Percentiles rank a stretch among this genome's conserved stretches.
These are phyloP conservation scores for Popillia japonica DNA, from an alignment of 1,140 invertebrate genomes.

Conservation along the genomic window DNA sequence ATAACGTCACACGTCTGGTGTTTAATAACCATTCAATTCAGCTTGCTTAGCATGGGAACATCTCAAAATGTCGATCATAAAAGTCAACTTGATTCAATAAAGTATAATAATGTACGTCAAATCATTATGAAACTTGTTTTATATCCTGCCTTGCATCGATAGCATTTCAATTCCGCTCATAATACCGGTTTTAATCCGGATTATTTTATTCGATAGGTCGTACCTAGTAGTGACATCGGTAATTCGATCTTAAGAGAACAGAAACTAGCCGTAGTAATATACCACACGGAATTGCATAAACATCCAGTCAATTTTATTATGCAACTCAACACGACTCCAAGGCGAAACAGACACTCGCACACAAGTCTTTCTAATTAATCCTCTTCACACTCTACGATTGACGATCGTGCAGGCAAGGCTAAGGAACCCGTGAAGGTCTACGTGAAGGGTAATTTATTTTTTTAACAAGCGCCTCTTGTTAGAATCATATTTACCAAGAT, in stretches of 20 bases:
- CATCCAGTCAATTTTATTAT: slow-evolving; percentile 19
- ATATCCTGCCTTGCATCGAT: not conserved
- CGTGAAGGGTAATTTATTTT: slow-evolving; percentile 26
- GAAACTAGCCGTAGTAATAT: not conserved
- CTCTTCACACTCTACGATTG: no score
- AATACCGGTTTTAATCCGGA: slow-evolving; percentile 31
- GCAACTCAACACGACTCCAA: not conserved
- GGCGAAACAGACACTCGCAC: not conserved
- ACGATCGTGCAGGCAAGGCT: not conserved
- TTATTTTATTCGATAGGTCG: not conserved
- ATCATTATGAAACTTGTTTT: not conserved
- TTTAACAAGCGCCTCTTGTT: slow-evolving; percentile 20
- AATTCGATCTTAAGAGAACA: not conserved
- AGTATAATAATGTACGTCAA: not conserved
- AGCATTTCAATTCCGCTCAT: slow-evolving; percentile 6
- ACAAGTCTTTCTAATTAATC: not conserved
- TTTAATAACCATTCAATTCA: not conserved
- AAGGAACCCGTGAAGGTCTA: slow-evolving; percentile 9
- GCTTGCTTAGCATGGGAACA: not conserved
- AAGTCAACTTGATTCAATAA: not conserved
- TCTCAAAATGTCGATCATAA: slow-evolving; percentile 16
- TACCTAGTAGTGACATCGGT: slow-evolving; percentile 27
- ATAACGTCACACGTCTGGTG: not conserved
- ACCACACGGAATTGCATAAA: not conserved
- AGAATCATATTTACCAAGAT: slow-evolving; percentile 25